Base-by-base conservation (phyloP, 2,113 vertebrate genomes). In the Prionailurus bengalensis region DNA sequence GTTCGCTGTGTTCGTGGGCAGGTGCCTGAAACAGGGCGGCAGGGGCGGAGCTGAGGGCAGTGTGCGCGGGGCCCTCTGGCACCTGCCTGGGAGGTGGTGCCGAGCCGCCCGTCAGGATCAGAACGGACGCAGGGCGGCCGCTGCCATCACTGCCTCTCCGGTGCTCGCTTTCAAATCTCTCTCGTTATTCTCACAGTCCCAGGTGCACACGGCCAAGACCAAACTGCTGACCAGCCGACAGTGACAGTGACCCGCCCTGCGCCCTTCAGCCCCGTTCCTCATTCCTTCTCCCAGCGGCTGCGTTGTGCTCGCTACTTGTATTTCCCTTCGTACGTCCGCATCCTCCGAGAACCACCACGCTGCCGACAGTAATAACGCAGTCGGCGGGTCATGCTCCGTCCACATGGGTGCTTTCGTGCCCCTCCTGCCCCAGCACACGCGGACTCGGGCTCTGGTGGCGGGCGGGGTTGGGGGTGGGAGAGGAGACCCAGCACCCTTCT, bases 201-300 rank as follows among this genome's bases (percentile, higher is more conserved):
- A 2, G 0, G 12, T 39, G 13, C 66, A 19, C 2, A 1, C 11
- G 55, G n/a, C 12, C 1, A 23, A 51, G 61, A 66, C 74, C 33
- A 8, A 5, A 2, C 2, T 27, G 2, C 4, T 14, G 66, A 19
- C 1, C 2, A 3, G 8, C 55, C 14, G 21, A 5, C 4, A 1
- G 89, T 14, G 29, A 19, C 53, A 2, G 7, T 7, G 11, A 13
- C 12, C 88, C 1, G 0, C n/a, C 10, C 45, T 7, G 73, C 3
- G 7, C 29, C 31, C 13, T 33, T 23, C 19, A 12, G 16, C 76
- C 21, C 21, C 12, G 0, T 0, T 2, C n/a, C 10, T 36, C 7
- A 8, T 17, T 25, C 33, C 45, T 29, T 36, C 19, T 45, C 39
- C 39, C 58, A 7, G 39, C 21, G 13, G 39, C 25, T 6, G 23